phyloP scores from a whole-genome alignment of 2,888 invertebrate genomes.

The Eristalinus sepulchralis region DNA sequence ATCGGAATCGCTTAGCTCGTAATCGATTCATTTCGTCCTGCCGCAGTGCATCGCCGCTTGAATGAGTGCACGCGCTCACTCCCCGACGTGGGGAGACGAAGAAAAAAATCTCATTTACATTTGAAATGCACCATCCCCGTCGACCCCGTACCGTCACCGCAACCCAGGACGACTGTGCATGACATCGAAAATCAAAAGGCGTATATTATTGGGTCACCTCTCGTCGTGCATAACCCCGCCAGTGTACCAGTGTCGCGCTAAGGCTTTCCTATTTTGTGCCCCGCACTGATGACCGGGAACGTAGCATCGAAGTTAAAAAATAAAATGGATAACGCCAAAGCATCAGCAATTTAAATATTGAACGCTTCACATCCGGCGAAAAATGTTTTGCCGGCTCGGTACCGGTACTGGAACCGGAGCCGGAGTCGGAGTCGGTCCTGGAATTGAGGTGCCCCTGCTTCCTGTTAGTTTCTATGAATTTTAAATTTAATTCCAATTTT shows the following conservation, averaged over 20 bases:
- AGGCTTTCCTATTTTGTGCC: neutral
- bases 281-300: neutral
- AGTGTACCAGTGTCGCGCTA: neutral
- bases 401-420: neutral
- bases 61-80: slow-evolving; percentile 54
- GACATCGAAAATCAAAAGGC: slow-evolving; percentile 68
- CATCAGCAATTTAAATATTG: slow-evolving; percentile 68
- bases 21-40: slow-evolving; percentile 66
- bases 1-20: slow-evolving; percentile 64
- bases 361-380: slow-evolving; percentile 56
- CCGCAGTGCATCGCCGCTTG: slow-evolving; percentile 60
- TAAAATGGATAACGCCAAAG: neutral
- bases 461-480: slow-evolving; percentile 70
- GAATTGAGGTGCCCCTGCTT: slow-evolving; percentile 38
- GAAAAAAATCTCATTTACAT: slow-evolving; percentile 43
- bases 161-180: slow-evolving; percentile 28
- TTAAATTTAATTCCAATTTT: slow-evolving; percentile 71
- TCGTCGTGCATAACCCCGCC: neutral
- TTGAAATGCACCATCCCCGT: slow-evolving; percentile 20
- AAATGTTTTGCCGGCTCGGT: slow-evolving; percentile 37
- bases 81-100: neutral
- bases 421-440: neutral
- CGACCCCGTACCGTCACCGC: neutral
- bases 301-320: neutral
- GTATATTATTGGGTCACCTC: slow-evolving; percentile 62